These are phyloP conservation scores for Heptranchias perlo DNA, from an alignment of 2,113 vertebrate genomes.

Conservation along the genomic window DNA sequence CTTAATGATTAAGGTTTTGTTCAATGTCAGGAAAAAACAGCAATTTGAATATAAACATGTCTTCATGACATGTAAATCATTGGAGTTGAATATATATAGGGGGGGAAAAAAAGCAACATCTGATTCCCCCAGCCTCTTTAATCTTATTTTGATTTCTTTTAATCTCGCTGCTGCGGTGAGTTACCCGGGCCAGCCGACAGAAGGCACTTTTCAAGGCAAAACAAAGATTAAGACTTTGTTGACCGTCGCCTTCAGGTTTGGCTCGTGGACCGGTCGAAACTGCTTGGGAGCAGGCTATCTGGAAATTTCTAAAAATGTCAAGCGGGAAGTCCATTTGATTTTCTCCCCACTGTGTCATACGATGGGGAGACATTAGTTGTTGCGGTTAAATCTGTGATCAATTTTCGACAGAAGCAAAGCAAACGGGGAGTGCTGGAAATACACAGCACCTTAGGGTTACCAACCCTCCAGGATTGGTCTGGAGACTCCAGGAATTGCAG, in stretches of 20 bases:
- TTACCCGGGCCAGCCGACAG: neutral
- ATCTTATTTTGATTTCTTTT: conserved; percentile 29
- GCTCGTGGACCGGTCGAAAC: too few species aligned
- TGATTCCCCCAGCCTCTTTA: neutral
- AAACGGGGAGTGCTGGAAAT: neutral
- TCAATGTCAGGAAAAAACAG: conserved; percentile 15
- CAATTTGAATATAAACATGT: conserved; percentile 37
- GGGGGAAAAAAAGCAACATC: neutral
- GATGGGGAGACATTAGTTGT: neutral
- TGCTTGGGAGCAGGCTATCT: neutral
- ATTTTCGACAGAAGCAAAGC: neutral
- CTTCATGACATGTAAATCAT: conserved; percentile 35
- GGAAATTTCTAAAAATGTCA: neutral
- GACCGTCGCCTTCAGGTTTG: neutral
- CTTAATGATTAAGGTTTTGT: conserved; percentile 28
- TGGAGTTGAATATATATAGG: neutral
- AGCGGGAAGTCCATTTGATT: neutral
- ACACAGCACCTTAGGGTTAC: too few species aligned
- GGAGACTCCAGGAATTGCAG: too few species aligned
- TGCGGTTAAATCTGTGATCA: neutral
- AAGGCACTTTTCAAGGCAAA: neutral
- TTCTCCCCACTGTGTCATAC: neutral
- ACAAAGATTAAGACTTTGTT: neutral
- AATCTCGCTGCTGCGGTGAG: neutral
- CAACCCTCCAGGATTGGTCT: too few species aligned